A percentile compares a stretch with the other conserved stretches of the same genome.
These are phyloP conservation scores for Phenacoccus solenopsis DNA, from an alignment of 1,140 invertebrate genomes.

Conservation along the genomic window DNA sequence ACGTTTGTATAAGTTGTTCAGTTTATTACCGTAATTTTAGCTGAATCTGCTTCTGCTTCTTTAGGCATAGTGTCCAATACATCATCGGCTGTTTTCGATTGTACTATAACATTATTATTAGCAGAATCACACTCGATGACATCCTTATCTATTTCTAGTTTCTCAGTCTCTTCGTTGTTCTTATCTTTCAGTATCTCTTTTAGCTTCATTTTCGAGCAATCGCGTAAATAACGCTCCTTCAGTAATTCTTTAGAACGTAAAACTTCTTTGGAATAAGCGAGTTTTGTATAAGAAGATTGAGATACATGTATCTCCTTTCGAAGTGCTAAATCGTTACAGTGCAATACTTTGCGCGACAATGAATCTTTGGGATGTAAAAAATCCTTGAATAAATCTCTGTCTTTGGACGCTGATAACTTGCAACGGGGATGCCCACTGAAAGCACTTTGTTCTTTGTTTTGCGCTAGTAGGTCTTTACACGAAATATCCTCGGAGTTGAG, in stretches of 20 bases:
- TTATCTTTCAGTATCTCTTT: not conserved
- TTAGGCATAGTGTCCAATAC: not conserved
- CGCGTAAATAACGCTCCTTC: not conserved
- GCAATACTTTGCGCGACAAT: not conserved
- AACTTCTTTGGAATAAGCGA: not conserved
- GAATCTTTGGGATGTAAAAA: conserved; percentile 2
- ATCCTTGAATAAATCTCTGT: not conserved
- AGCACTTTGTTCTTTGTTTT: not conserved
- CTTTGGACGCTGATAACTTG: not conserved
- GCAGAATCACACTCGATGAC: not conserved
- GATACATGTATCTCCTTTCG: not conserved
- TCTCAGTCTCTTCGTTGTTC: not conserved
- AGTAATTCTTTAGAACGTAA: not conserved
- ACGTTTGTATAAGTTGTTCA: no score
- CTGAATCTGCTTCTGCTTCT: not conserved
- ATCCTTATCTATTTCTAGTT: not conserved
- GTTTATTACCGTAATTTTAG: not conserved
- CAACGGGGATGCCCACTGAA: not conserved
- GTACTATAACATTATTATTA: no score
- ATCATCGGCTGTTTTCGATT: not conserved
- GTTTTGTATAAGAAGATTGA: not conserved
- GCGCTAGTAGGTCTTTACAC: not conserved
- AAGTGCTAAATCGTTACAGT: not conserved
- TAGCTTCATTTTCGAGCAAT: not conserved
- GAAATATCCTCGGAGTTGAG: not conserved